Conservation (phyloP, 2,113 vertebrate genomes). For the Podiceps cristatus region DNA sequence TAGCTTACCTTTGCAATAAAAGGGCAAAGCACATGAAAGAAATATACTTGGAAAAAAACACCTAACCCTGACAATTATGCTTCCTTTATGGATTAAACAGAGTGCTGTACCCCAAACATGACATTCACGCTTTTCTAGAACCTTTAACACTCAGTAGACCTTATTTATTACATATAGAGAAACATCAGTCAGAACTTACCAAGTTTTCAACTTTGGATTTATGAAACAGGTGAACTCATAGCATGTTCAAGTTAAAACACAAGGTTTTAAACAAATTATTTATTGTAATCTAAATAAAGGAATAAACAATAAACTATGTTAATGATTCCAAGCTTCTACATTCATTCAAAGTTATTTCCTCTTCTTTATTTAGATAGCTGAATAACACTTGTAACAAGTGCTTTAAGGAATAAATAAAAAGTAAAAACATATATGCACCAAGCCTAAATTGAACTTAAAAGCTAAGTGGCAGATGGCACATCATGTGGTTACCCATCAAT, state of each 20-base stretch:
- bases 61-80: fast-evolving
- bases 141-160: background rate
- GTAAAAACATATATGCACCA: background rate
- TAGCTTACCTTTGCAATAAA: background rate
- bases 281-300: background rate
- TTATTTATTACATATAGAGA: background rate
- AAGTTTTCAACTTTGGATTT: background rate
- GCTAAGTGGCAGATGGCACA: conserved; percentile 34
- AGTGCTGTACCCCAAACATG: background rate
- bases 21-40: background rate
- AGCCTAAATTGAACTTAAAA: conserved; percentile 3
- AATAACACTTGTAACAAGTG: background rate
- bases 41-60: background rate
- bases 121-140: background rate
- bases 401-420: background rate
- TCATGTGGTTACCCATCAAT: background rate
- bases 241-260: background rate
- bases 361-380: background rate
- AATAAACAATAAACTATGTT: background rate
- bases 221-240: background rate
- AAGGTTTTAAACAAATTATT: background rate
- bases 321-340: background rate
- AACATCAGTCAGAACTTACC: background rate
- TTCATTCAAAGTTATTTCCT: background rate
- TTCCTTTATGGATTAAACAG: background rate